Evolutionary conservation across 2,797 vertebrate genomes (phyloP).

Genomic region (Leucoraja ocellata): DNA sequence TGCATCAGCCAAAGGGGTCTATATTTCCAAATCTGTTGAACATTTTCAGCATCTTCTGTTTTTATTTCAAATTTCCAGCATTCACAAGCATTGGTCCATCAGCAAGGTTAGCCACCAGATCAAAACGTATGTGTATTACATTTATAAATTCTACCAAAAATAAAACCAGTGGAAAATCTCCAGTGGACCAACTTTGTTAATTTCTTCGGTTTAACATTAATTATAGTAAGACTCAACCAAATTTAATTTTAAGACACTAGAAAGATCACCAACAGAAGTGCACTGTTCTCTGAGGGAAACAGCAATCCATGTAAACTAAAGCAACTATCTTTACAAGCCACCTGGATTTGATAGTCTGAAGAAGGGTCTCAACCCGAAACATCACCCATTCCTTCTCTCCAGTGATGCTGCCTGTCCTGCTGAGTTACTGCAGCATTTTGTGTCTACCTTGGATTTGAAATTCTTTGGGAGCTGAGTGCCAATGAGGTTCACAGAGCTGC

Average conservation of each 20-base stretch:
- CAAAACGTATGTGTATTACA: neutral
- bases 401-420: too few relatives aligned
- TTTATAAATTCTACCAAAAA: neutral
- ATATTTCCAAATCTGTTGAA: too few relatives aligned
- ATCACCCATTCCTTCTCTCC: too few relatives aligned
- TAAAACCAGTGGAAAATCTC: neutral
- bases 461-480: neutral
- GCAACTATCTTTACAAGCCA: neutral
- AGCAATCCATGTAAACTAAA: neutral
- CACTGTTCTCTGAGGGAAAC: neutral
- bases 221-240: neutral
- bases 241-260: neutral
- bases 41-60: too few relatives aligned
- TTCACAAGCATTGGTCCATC: neutral
- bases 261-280: neutral
- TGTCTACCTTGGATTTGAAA: neutral
- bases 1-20: neutral
- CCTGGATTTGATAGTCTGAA: neutral
- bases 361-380: too few relatives aligned
- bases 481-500: neutral
- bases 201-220: neutral
- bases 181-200: neutral
- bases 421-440: too few relatives aligned
- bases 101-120: neutral
- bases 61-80: too few relatives aligned